These are phyloP conservation scores for Conus canariensis DNA, from an alignment of 2,888 invertebrate genomes.

Conservation along the genomic window DNA sequence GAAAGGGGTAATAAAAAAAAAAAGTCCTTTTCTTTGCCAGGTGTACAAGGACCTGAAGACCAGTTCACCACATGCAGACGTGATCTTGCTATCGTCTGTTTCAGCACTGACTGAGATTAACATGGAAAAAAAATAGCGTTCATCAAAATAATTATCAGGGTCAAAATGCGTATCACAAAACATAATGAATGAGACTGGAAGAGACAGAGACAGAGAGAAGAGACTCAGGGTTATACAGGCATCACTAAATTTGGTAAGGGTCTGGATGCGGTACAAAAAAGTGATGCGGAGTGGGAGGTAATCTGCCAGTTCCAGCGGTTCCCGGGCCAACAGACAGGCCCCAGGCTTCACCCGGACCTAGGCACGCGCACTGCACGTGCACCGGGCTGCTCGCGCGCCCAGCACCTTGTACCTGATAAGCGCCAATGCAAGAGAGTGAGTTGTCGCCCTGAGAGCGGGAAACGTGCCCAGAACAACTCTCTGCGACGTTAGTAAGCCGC, in stretches of 20 bases:
- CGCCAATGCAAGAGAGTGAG: constrained; percentile 17
- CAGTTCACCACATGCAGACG: neutral
- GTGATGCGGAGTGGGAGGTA: constrained; percentile 8
- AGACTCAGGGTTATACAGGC: neutral
- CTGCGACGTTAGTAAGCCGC: neutral
- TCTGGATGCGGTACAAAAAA: constrained; percentile 10
- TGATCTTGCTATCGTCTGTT: neutral
- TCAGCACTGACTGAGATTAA: neutral
- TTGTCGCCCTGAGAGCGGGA: neutral
- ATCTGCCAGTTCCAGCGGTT: constrained; percentile 45
- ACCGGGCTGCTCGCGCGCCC: neutral
- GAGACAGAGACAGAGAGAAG: constrained; percentile 15
- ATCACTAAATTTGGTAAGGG: constrained; percentile 41
- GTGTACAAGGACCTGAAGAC: neutral
- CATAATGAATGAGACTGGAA: constrained; percentile 14
- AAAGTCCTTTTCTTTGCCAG: neutral
- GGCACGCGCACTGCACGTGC: neutral
- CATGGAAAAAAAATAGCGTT: neutral
- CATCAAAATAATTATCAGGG: neutral
- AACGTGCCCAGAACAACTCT: neutral
- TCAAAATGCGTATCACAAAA: constrained; percentile 12
- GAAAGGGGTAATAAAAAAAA: neutral
- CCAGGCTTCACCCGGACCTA: constrained; percentile 22
- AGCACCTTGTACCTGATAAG: neutral
- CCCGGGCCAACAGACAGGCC: constrained; percentile 65